These are phyloP conservation scores for Vulpes ferrilata DNA, from an alignment of 2,113 vertebrate species.

Conservation along the genomic window DNA sequence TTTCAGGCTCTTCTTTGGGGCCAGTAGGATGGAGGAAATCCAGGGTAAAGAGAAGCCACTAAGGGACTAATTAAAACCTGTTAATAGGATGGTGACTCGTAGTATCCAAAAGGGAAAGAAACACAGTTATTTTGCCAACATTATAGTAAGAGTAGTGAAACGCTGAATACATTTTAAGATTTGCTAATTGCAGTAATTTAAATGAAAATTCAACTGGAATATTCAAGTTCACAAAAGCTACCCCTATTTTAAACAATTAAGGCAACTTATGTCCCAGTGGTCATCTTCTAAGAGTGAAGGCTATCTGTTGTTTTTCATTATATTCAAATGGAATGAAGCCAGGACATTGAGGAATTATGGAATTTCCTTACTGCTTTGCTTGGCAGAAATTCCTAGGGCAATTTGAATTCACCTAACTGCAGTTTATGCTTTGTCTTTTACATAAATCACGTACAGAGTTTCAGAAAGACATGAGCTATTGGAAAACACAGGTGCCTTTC, in stretches of 20 bases:
- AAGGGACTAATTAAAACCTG: constrained; percentile 9
- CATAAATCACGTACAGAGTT: constrained; percentile 77
- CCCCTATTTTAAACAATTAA: not conserved
- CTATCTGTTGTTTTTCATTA: constrained; percentile 57
- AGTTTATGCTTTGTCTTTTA: constrained; percentile 78
- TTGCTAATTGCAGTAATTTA: not conserved
- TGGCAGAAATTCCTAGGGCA: constrained; percentile 78
- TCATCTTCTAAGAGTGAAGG: not conserved
- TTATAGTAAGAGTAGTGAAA: not conserved
- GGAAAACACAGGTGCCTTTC: not conserved
- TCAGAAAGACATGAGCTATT: constrained; percentile 70
- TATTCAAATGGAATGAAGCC: constrained; percentile 14
- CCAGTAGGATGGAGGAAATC: not conserved
- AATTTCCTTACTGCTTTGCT: constrained; percentile 81
- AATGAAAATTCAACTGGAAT: not conserved
- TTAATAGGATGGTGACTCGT: not conserved
- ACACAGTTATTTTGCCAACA: not conserved
- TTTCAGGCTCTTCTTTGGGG: not conserved
- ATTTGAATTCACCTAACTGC: constrained; percentile 77
- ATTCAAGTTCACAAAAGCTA: not conserved
- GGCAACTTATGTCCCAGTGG: not conserved
- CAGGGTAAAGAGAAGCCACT: constrained; percentile 22
- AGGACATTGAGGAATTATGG: constrained; percentile 50
- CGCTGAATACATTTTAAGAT: not conserved
- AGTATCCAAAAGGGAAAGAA: not conserved